phyloP scores from a whole-genome alignment of 2,113 vertebrate species.

The Peromyscus polionotus region DNA sequence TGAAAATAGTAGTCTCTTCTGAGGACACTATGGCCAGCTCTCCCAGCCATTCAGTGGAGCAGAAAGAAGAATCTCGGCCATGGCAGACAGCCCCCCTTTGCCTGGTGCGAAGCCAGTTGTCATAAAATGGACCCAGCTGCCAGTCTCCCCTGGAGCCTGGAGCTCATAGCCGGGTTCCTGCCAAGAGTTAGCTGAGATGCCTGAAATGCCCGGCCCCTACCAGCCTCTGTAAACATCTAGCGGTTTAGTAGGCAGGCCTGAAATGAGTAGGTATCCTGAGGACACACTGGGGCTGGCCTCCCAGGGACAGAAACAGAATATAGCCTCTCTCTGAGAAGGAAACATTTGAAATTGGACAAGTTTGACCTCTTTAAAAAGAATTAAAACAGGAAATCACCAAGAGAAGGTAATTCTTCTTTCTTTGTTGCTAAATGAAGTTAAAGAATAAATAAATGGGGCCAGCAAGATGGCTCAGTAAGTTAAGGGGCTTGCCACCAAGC shows the following conservation, averaged over 20 bases:
- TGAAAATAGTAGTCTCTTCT: neutral
- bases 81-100: neutral
- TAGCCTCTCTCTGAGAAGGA: neutral
- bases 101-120: neutral
- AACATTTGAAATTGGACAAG: slow-evolving; percentile 17
- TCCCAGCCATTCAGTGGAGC: neutral
- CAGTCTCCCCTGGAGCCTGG: slow-evolving; percentile 27
- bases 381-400: neutral
- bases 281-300: neutral
- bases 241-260: slow-evolving; percentile 4
- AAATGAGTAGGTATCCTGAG: neutral
- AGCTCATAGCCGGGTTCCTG: slow-evolving; percentile 8
- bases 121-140: neutral
- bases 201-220: slow-evolving; percentile 55
- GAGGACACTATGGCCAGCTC: neutral
- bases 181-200: slow-evolving; percentile 63
- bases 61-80: neutral
- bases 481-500: neutral
- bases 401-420: neutral
- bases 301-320: neutral
- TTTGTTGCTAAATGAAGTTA: neutral
- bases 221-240: slow-evolving; percentile 8
- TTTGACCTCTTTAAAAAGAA: neutral
- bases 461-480: too few relatives aligned
- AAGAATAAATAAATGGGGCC: neutral